Base-by-base conservation (phyloP, 2,888 invertebrate species). In the Psylliodes chrysocephalus region DNA sequence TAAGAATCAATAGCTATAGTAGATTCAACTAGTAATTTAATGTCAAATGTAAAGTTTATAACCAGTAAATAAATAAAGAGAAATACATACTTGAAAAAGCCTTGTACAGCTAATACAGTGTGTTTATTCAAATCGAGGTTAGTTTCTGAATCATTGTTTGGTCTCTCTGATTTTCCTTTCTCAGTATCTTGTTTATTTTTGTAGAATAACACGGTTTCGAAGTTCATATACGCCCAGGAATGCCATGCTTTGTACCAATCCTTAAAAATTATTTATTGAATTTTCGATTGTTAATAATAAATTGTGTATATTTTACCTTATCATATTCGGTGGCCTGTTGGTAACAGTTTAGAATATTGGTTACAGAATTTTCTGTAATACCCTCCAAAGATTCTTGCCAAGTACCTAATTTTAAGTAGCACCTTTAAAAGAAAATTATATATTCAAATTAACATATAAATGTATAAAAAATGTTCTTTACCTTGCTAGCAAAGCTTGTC, bases 181-280 rank as follows among this genome's bases (percentile, higher is more conserved):
- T 69, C 69, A 69, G 73, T 71, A 8, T 76, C 78, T 64, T 75
- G 82, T 69, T 75, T 77, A 61, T 76, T 79, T 76, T 87, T 88
- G 70, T 87, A 87, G 73, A 87, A 87, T 1, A 88, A 78, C 6
- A 96, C 94, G 0, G 97, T 94, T 83, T 98, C 96, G 78, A 96
- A 99, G 83, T 98, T 98, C 89, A 96, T 96, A 78, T 96, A 96
- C 0, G 98, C 99, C 90, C 95, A 96, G 0, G 96, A 91, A 82
- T 99, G 98, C 98, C 98, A 99, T 0, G 98, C 98, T 84, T 95
- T 95, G 81, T 95, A 95, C 96, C 98, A 98, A 55, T 90, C 89
- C 0, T 90, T 28, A 17, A 55, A 55, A 55, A 19, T 18, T 14
- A 8, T n/a, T 35, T 33, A 10, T 33, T 10, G 15, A 4, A 22